Evolutionary conservation across 2,113 vertebrate genomes (phyloP).

Genomic region (Rissa tridactyla): DNA sequence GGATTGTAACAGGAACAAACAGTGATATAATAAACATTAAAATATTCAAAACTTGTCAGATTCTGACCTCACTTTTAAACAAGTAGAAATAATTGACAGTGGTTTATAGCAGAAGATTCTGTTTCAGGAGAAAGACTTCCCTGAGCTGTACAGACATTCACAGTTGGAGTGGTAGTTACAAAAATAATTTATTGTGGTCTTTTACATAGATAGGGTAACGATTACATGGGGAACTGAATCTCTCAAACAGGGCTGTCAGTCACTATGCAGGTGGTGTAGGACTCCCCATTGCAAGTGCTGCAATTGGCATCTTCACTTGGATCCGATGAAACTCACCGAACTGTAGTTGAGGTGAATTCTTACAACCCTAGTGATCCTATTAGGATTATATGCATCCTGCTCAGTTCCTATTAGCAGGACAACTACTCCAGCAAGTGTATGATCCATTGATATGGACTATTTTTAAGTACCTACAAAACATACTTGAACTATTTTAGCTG

Average conservation of each 20-base stretch:
- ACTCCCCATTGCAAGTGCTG: not conserved
- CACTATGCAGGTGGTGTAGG: not conserved
- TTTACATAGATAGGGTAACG: not conserved
- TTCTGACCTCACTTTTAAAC: not conserved
- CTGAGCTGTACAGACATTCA: not conserved
- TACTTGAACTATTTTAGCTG: not conserved
- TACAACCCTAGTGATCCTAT: not conserved
- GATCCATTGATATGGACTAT: not conserved
- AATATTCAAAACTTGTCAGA: not conserved
- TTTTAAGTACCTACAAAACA: not conserved
- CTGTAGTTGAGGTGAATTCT: not conserved
- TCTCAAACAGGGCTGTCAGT: not conserved
- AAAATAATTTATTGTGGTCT: not conserved
- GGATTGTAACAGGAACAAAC: not conserved
- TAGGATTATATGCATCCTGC: not conserved
- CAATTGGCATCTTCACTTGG: not conserved
- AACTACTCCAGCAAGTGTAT: not conserved
- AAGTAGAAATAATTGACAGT: not conserved
- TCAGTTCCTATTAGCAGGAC: not conserved
- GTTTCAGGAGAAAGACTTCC: not conserved
- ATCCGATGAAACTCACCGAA: not conserved
- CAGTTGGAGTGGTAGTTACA: not conserved
- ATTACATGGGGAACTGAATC: accelerated
- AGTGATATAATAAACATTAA: not conserved
- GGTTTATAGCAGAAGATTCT: not conserved